Base-by-base conservation (phyloP, 2,797 vertebrate species). In the Sebastes vulpes region DNA sequence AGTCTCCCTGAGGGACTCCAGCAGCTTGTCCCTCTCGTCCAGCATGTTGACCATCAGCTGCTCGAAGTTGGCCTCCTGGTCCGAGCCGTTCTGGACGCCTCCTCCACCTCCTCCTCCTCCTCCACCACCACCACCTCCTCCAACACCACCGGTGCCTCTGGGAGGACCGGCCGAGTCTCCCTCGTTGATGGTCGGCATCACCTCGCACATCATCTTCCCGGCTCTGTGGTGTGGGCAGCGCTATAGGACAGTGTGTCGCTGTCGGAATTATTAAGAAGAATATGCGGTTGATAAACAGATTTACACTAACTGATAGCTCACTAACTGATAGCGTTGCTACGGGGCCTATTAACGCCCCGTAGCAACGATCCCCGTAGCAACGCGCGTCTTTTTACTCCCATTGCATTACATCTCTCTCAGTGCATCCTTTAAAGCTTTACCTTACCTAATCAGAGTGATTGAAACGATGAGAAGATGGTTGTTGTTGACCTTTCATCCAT, bases 1-100 rank as follows among this genome's bases (percentile, higher is more conserved):
- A 5, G 97, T 98, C 96, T 99, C 98, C 58, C 98, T 96, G 71
- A 99, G 96, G 11, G 97, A 98, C 92, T 99, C 98, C 89, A 99
- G 96, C 84, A 99, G 96, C 94, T 98, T 98, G 95, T 99, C 98
- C 88, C 98, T 95, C 95, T 99, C 98, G 5, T 99, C 98, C 96
- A 99, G 94, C 98, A 99, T 98, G 95, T 98, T 98, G 93, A 99
- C 98, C 98, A 99, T 99, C 92, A 99, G 96, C 95, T 99, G 98
- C 95, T 99, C 98, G 3, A 99, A 99, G 97, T 98, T 98, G 72
- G 97, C 97, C 9, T 99, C 98, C 0, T 97, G 95, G 71, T 98
- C 98, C 0, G 97, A 95, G 79, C 96, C 96, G 77, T 97, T 97
- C 65, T 95, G 96, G 59, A 93, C 93, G 53, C 82, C 38, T 6